Base-by-base conservation (phyloP, 2,888 invertebrate species). In the Pecten maximus region DNA sequence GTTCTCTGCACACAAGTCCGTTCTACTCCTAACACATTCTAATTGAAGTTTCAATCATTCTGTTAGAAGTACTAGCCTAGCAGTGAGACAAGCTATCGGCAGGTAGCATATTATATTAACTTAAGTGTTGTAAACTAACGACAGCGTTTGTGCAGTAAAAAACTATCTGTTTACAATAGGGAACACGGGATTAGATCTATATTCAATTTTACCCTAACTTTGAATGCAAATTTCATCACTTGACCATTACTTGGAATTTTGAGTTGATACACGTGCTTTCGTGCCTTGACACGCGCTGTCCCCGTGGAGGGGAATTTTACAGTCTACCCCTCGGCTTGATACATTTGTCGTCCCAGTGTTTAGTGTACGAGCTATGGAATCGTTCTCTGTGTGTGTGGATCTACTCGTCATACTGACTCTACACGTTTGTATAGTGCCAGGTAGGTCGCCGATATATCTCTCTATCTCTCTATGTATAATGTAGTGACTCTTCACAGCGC, bases 41-140 rank as follows among this genome's bases (percentile, higher is more conserved):
- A 74, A 28, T 74, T 74, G 74, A 74, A 74, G 74, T 74, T 74
- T 74, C 74, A 35, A 74, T 60, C 60, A 60, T 74, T 28, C 74
- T 23, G 8, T 74, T 74, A 28, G 74, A 74, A 35, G 74, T 74
- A 74, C 74, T 28, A 16, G 74, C 35, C 74, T 35, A 74, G 28
- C 16, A 35, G 74, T 54, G 23, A 35, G 74, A 35, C 74, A 35
- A 28, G 35, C 35, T 28, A 74, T 74, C 35, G 74, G 23, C 74
- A 74, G 74, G 74, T 74, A 74, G 74, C 74, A 35, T 15, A 74
- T 74, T 74, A 74, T 74, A 74, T 74, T 74, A 74, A 74, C 74
- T 35, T 10, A 12, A 23, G 35, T 12, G 74, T 6, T 10, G 44
- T 74, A n/a, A 74, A 74, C 15, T 54, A n/a, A 2, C 54, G 19